Base-by-base conservation (phyloP, 1,140 invertebrate species). In the Drosophila nikananu region DNA sequence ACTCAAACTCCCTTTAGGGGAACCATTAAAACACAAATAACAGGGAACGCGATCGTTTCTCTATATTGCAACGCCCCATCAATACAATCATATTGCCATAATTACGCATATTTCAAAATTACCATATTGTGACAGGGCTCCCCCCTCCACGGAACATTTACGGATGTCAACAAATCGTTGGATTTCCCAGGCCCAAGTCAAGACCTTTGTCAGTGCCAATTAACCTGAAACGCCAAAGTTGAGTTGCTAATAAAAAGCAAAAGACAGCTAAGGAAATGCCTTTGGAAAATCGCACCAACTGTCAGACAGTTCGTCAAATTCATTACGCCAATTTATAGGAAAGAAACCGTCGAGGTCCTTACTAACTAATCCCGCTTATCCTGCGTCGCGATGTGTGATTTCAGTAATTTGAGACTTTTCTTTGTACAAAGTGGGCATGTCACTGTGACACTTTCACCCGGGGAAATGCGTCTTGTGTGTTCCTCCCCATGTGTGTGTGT, bases 121-220 rank as follows among this genome's bases (percentile, higher is more conserved):
- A 46, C 42, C 27, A 57, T 44, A 32, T 67, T 37, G 35, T 57
- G 54, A 67, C 25, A 64, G 13, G 42, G 48, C 21, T 6, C 21
- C 2, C 21, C 2, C 10, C 17, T 4, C 32, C 44, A 25, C 19
- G n/a, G 48, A 39, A 72, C 49, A 58, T 58, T 67, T 68, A 57
- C 30, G 32, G 49, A 58, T 79, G 75, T 79, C 77, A 79, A 79
- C 66, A 63, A 72, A 79, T 62, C 60, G 51, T 37, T 49, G 57
- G 17, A 30, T 72, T 72, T 80, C 66, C 48, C 58, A 65, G 37
- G 27, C 60, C 41, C 59, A 67, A 81, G 81, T 66, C 86, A 70
- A 74, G 84, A 89, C 84, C 81, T 89, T 70, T 89, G 84, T 89
- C 84, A 90, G 55, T 84, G 86, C 78, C 84, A 89, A 90, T 89